Evolutionary conservation across 1,140 invertebrate species (phyloP).

Genomic region (Trichoplusia ni): DNA sequence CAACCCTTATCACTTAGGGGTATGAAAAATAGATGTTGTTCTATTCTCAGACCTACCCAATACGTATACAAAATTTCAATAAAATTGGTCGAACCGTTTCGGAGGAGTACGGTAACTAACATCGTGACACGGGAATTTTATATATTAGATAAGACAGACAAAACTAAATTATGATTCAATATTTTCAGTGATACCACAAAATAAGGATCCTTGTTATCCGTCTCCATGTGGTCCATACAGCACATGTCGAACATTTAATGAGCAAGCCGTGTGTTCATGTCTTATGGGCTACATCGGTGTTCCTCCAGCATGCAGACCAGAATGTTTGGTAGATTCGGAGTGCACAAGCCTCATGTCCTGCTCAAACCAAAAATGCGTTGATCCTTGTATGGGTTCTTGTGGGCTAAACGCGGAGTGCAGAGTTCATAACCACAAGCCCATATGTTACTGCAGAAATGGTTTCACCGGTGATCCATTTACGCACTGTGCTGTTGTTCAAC

Average conservation of each 20-base stretch:
- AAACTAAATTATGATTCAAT: too few relatives aligned
- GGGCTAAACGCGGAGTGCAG: constrained; percentile 84
- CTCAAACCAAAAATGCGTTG: constrained; percentile 91
- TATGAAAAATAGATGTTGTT: too few relatives aligned
- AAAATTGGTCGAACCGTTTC: too few relatives aligned
- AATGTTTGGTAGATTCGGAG: constrained; percentile 88
- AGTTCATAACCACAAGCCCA: constrained; percentile 85
- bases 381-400: constrained; percentile 89
- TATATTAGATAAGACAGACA: too few relatives aligned
- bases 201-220: constrained; percentile 81
- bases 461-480: constrained; percentile 85
- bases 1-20: too few relatives aligned
- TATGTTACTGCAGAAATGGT: constrained; percentile 84
- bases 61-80: too few relatives aligned
- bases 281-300: constrained; percentile 87
- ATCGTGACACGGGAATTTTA: too few relatives aligned
- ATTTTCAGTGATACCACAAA: constrained; percentile 60
- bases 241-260: constrained; percentile 84
- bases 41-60: too few relatives aligned
- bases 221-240: constrained; percentile 87
- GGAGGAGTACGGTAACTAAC: too few relatives aligned
- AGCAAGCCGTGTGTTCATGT: constrained; percentile 87
- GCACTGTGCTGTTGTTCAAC: constrained; percentile 52
- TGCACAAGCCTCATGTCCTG: constrained; percentile 91
- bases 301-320: constrained; percentile 87